phyloP scores from a whole-genome alignment of 2,797 vertebrate genomes.

The Balearica regulorum region DNA sequence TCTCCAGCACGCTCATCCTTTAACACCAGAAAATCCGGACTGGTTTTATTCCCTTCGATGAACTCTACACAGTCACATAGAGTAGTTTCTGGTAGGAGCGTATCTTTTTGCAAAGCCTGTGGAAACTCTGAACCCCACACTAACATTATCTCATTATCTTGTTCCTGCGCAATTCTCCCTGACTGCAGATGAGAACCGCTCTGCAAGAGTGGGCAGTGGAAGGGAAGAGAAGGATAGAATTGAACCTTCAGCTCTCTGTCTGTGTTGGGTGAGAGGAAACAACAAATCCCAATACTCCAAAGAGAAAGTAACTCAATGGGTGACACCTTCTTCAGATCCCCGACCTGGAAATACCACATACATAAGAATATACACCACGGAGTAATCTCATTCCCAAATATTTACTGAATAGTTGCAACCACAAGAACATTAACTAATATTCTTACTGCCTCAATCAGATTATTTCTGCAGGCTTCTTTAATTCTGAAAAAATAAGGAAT shows the following conservation, averaged over 20 bases:
- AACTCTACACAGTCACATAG: background rate
- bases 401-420: background rate
- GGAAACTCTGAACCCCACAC: background rate
- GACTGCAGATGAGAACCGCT: background rate
- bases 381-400: background rate
- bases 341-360: background rate
- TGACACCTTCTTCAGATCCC: background rate
- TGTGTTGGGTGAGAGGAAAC: background rate
- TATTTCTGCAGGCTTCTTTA: background rate
- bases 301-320: background rate
- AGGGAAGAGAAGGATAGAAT: accelerated
- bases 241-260: background rate
- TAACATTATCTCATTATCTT: background rate
- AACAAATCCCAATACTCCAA: background rate
- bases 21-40: background rate
- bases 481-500: background rate
- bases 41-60: background rate
- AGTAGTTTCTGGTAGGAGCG: background rate
- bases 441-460: background rate
- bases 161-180: background rate
- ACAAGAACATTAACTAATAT: background rate
- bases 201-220: background rate
- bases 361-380: background rate
- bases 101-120: background rate
- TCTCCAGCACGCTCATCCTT: background rate